These are phyloP conservation scores for Zhuqinia jingwanae DNA, from an alignment of 2,888 invertebrate species.

Conservation along the genomic window DNA sequence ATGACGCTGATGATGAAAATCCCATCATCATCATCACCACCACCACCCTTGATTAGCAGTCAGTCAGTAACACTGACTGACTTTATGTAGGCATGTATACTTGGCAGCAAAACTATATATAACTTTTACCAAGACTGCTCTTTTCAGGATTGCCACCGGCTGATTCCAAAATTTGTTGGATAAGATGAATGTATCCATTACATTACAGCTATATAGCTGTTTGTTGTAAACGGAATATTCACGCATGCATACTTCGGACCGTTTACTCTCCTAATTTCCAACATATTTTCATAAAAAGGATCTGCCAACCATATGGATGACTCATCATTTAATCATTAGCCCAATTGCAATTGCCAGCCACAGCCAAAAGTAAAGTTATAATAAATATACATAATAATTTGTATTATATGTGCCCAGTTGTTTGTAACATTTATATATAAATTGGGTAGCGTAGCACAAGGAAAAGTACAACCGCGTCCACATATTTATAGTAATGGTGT, in stretches of 20 bases:
- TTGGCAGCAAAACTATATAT: neutral
- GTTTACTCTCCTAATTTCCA: slow-evolving; percentile 46
- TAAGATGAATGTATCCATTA: too few species aligned
- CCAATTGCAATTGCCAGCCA: neutral
- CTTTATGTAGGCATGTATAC: too few species aligned
- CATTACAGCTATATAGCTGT: neutral
- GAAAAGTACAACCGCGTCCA: too few species aligned
- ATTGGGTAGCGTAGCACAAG: too few species aligned
- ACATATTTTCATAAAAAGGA: slow-evolving; percentile 41
- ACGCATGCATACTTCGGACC: slow-evolving; percentile 43
- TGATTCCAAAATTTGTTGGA: slow-evolving; percentile 18
- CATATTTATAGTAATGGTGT: neutral
- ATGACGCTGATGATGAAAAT: slow-evolving; percentile 44
- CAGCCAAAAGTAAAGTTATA: too few species aligned
- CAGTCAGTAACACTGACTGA: neutral
- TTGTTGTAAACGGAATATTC: neutral
- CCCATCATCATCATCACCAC: neutral
- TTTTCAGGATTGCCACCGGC: slow-evolving; percentile 53
- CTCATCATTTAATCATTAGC: slow-evolving; percentile 68
- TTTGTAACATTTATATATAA: too few species aligned
- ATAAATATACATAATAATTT: neutral
- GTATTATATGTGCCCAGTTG: neutral
- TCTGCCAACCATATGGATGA: slow-evolving; percentile 64
- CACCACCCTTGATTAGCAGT: neutral
- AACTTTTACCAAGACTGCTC: slow-evolving; percentile 38